Evolutionary conservation across 2,888 invertebrate species (phyloP).

Genomic region (Saturnia japonica): DNA sequence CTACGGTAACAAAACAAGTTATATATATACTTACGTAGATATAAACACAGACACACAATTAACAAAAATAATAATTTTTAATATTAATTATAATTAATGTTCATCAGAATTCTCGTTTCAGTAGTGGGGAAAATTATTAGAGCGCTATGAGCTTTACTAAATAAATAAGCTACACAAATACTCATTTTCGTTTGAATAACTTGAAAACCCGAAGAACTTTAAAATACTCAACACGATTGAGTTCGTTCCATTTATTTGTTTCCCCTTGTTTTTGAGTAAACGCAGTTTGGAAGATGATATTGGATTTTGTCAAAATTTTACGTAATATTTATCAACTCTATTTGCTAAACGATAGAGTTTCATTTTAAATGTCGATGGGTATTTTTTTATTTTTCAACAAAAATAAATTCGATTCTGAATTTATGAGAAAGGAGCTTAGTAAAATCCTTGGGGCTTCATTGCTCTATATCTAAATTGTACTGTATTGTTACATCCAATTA

Average conservation of each 20-base stretch:
- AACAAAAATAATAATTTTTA: too few relatives aligned
- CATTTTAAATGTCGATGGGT: constrained; percentile 22
- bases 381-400: constrained; percentile 49
- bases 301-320: background rate
- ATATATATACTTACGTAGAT: background rate
- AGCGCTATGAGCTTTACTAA: background rate
- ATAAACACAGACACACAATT: background rate
- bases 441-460: constrained; percentile 56
- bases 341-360: background rate
- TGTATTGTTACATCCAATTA: constrained; percentile 48
- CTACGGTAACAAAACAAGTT: background rate
- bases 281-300: constrained; percentile 10
- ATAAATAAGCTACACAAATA: background rate
- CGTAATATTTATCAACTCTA: constrained; percentile 12
- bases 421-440: constrained; percentile 64
- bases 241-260: constrained; percentile 51
- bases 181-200: background rate
- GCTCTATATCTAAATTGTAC: constrained; percentile 64
- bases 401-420: constrained; percentile 66
- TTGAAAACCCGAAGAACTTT: constrained; percentile 16
- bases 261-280: constrained; percentile 53
- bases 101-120: background rate
- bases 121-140: background rate
- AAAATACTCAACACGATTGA: constrained; percentile 47
- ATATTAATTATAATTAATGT: too few relatives aligned